A percentile compares a stretch with the other conserved stretches of the same genome.
phyloP scores from a whole-genome alignment of 2,797 vertebrate genomes.

The Tiaroga cobitis region DNA sequence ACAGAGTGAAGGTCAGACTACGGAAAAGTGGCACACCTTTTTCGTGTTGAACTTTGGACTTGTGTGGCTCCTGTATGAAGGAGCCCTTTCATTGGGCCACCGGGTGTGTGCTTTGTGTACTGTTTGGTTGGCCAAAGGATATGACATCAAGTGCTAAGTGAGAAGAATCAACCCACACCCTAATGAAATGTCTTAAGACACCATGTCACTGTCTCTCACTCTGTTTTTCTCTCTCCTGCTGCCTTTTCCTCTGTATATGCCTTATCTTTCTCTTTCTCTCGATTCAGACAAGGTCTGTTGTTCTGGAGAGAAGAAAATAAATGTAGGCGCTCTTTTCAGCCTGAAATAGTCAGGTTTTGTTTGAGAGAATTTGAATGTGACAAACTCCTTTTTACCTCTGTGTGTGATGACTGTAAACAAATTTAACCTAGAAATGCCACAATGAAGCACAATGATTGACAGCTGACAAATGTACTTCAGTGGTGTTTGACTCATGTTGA shows the following conservation, averaged over 20 bases:
- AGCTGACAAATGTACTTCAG: conserved; percentile 10
- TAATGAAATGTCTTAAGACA: conserved; percentile 12
- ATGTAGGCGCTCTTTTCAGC: background rate
- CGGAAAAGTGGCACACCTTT: conserved; percentile 25
- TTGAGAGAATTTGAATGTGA: background rate
- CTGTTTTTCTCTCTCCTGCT: background rate
- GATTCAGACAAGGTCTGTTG: background rate
- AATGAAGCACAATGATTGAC: conserved; percentile 7
- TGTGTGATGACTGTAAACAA: background rate
- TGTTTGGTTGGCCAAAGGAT: conserved; percentile 24
- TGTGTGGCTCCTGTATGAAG: conserved; percentile 18
- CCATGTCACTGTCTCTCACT: conserved; percentile 36
- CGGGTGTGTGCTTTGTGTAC: conserved; percentile 28
- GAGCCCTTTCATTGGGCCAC: conserved; percentile 12
- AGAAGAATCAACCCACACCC: conserved; percentile 14
- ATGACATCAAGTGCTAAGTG: conserved; percentile 3
- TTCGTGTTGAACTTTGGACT: conserved; percentile 1
- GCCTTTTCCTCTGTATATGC: background rate
- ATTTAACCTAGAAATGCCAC: background rate
- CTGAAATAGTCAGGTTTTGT: background rate
- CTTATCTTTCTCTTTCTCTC: conserved; percentile 23
- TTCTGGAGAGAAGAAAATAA: background rate
- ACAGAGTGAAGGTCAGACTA: conserved; percentile 31
- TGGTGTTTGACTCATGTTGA: background rate
- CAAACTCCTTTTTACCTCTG: background rate